Conservation (phyloP, 2,797 vertebrate species). For the Rhincodon typus region DNA sequence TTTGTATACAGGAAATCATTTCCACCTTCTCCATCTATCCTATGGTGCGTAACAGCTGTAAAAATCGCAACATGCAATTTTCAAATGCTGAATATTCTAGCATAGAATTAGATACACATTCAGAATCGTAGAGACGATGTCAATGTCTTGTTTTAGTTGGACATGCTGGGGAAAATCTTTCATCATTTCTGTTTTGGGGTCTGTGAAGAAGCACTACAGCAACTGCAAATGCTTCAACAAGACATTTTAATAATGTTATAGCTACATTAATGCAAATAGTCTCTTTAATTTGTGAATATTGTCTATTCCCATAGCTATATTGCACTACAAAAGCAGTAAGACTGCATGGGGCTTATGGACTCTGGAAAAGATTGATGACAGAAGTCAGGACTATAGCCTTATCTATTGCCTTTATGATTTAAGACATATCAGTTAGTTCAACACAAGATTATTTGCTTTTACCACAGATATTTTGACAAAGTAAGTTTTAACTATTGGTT, state of each 20-base stretch:
- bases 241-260: conserved; percentile 28
- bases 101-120: conserved; percentile 14
- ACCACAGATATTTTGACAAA: background rate
- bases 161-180: conserved; percentile 14
- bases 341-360: conserved; percentile 23
- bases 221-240: background rate
- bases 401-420: conserved; percentile 13
- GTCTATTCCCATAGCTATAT: background rate
- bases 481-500: background rate
- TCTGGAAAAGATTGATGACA: conserved; percentile 19
- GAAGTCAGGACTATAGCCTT: background rate
- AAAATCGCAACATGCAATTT: conserved; percentile 16
- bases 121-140: background rate
- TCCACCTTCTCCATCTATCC: background rate
- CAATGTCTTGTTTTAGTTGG: background rate
- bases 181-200: background rate
- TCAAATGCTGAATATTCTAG: background rate
- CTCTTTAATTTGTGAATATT: conserved; percentile 31
- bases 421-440: conserved; percentile 12
- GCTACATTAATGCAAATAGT: conserved; percentile 19
- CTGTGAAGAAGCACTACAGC: background rate
- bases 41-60: conserved; percentile 4
- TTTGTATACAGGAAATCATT: background rate
- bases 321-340: background rate
- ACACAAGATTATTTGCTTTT: background rate